phyloP scores from a whole-genome alignment of 1,140 invertebrate genomes.

The Berghia stephanieae region DNA sequence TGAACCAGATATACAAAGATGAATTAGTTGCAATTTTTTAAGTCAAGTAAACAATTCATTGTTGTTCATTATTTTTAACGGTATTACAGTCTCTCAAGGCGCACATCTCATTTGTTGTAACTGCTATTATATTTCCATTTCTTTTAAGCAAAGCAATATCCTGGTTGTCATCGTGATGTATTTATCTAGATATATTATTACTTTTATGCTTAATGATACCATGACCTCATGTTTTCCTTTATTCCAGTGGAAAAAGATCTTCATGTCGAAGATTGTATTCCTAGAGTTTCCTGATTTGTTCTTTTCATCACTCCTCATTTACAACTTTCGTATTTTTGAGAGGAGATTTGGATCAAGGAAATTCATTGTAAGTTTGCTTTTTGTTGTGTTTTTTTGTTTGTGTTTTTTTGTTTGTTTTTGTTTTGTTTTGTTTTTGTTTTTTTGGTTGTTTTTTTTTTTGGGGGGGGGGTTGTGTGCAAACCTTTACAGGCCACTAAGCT shows the following conservation, averaged over 20 bases:
- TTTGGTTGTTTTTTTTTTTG: neutral
- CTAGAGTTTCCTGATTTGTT: slow-evolving; percentile 71
- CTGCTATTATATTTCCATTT: no score
- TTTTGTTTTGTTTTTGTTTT: neutral
- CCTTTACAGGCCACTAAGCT: no score
- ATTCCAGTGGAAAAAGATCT: slow-evolving; percentile 68
- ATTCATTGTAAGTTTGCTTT: slow-evolving; percentile 57
- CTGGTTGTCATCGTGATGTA: no score
- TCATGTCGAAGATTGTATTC: slow-evolving; percentile 68
- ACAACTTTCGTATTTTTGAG: slow-evolving; percentile 73
- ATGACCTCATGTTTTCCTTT: slow-evolving; percentile 14
- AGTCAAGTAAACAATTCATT: no score
- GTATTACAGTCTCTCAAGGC: no score
- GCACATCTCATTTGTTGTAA: no score
- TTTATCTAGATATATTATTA: no score
- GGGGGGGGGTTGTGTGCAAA: neutral
- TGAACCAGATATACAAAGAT: no score
- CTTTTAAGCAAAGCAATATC: no score
- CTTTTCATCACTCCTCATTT: slow-evolving; percentile 70
- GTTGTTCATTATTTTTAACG: no score
- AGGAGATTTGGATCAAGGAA: slow-evolving; percentile 71
- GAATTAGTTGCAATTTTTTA: no score
- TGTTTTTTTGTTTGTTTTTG: neutral
- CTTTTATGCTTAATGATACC: neutral
- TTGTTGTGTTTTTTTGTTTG: neutral